Percentiles rank a stretch among this genome's conserved stretches.
Evolutionary conservation across 2,888 invertebrate species (phyloP).

Genomic region (Monopis laevigella): DNA sequence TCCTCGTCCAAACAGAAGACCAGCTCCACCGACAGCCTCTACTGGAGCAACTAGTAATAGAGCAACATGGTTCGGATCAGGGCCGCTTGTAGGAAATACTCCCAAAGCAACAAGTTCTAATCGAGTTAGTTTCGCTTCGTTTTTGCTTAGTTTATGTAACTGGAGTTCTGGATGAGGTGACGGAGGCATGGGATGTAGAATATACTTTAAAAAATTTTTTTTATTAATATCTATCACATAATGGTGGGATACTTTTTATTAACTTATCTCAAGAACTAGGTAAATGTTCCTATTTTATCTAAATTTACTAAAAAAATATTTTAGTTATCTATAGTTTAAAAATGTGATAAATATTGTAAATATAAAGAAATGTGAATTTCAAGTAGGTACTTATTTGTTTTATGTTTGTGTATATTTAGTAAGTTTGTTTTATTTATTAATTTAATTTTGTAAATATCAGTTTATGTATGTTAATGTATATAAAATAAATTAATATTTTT

Average conservation of each 20-base stretch:
- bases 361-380: too few relatives aligned
- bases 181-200: slow-evolving; percentile 39
- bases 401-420: slow-evolving; percentile 14
- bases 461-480: not conserved
- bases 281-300: too few relatives aligned
- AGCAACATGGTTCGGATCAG: slow-evolving; percentile 58
- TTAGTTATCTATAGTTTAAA: too few relatives aligned
- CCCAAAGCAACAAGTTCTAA: slow-evolving; percentile 31
- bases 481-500: slow-evolving; percentile 19
- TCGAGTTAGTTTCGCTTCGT: slow-evolving; percentile 61
- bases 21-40: slow-evolving; percentile 30
- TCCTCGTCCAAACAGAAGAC: slow-evolving; percentile 26
- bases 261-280: too few relatives aligned
- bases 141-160: slow-evolving; percentile 54
- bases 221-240: slow-evolving; percentile 1
- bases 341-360: too few relatives aligned
- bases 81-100: slow-evolving; percentile 59
- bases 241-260: not conserved
- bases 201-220: slow-evolving; percentile 23
- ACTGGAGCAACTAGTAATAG: slow-evolving; percentile 40
- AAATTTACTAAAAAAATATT: too few relatives aligned
- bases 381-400: slow-evolving; percentile 14
- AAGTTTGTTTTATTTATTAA: slow-evolving; percentile 19
- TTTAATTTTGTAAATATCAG: slow-evolving; percentile 1
- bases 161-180: slow-evolving; percentile 49